Percentiles rank a stretch among this genome's conserved stretches.
phyloP scores from a whole-genome alignment of 2,797 vertebrate species.

The Threskiornis aethiopicus region DNA sequence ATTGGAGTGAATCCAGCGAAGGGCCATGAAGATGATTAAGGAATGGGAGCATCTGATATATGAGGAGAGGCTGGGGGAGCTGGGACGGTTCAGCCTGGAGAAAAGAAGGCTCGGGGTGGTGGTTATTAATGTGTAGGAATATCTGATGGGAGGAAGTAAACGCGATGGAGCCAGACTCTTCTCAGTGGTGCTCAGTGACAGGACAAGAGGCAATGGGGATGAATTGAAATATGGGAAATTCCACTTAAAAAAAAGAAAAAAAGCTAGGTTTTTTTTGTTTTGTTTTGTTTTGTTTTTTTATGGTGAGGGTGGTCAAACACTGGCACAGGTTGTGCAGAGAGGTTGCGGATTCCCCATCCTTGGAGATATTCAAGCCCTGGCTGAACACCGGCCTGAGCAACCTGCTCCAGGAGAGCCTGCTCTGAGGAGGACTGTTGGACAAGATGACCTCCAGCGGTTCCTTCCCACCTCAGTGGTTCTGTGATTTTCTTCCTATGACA shows the following conservation, averaged over 20 bases:
- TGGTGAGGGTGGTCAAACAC: not conserved
- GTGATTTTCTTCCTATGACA: not conserved
- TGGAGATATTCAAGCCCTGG: not conserved
- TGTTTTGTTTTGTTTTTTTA: not conserved
- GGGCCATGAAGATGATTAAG: not conserved
- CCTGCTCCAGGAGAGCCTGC: not conserved
- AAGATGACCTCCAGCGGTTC: not conserved
- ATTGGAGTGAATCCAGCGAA: accelerated
- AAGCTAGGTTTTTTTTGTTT: not conserved
- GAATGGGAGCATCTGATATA: not conserved
- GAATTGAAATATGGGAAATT: not conserved
- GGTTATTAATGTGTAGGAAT: not conserved
- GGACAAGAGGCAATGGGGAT: not conserved
- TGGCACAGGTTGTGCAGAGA: not conserved
- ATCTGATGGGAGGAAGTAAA: not conserved
- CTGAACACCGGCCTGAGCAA: not conserved
- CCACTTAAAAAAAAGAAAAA: not conserved
- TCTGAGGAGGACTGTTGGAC: not conserved
- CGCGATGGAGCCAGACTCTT: accelerated
- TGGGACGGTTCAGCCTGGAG: not conserved
- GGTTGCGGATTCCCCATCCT: not conserved
- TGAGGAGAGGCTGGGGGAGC: not conserved
- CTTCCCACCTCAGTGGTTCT: not conserved
- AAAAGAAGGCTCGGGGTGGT: not conserved
- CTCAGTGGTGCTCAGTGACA: not conserved